Conservation (phyloP, 2,888 invertebrate species). For the Omphaloscelis lunosa region DNA sequence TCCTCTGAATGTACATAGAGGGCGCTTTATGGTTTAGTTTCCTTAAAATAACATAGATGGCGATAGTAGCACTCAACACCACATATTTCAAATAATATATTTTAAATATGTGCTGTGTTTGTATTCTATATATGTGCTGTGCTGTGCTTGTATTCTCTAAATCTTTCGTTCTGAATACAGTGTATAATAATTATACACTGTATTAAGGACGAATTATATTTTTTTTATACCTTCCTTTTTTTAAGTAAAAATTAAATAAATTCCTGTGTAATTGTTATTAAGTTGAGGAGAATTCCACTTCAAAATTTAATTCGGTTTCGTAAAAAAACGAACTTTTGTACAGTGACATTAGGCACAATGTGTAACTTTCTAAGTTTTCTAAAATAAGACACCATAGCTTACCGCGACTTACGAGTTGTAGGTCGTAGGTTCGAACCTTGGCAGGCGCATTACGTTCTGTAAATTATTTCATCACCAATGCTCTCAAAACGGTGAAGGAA, state of each 20-base stretch:
- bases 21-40: constrained; percentile 16
- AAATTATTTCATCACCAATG: no score
- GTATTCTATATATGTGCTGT: no score
- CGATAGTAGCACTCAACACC: neutral
- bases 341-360: neutral
- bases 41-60: constrained; percentile 23
- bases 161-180: no score
- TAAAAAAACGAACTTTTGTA: neutral
- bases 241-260: neutral
- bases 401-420: no score
- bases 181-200: no score
- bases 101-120: no score
- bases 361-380: neutral
- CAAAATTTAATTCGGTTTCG: no score
- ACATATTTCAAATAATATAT: neutral
- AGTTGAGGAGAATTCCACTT: neutral
- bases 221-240: neutral
- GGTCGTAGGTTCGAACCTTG: no score
- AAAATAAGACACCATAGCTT: neutral
- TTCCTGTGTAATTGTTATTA: neutral
- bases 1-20: neutral
- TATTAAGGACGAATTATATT: no score
- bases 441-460: no score
- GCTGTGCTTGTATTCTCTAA: no score
- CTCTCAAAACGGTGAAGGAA: no score